Evolutionary conservation across 2,797 vertebrate species (phyloP).

Genomic region (Xenentodon cancila): DNA sequence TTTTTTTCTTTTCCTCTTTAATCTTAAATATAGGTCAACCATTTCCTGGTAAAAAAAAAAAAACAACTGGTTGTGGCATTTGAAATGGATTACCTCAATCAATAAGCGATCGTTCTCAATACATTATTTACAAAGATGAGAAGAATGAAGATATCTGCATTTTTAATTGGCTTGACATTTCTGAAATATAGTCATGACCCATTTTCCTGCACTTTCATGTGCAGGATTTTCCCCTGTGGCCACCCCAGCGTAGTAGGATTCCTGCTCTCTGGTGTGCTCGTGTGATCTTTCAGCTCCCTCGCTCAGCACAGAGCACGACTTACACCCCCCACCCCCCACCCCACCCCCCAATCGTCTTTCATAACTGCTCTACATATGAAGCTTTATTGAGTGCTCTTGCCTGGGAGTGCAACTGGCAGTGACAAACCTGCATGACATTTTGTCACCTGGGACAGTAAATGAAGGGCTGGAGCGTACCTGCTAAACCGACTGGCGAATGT

Average conservation of each 20-base stretch:
- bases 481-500: slow-evolving; percentile 54
- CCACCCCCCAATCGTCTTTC: slow-evolving; percentile 52
- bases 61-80: slow-evolving; percentile 76
- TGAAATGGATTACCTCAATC: slow-evolving; percentile 78
- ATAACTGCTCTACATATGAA: slow-evolving; percentile 75
- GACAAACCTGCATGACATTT: slow-evolving; percentile 65
- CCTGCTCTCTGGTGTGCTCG: slow-evolving; percentile 44
- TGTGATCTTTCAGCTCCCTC: slow-evolving; percentile 72
- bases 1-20: no score
- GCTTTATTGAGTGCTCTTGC: slow-evolving; percentile 41
- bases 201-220: slow-evolving; percentile 71
- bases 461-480: slow-evolving; percentile 53
- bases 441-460: slow-evolving; percentile 49
- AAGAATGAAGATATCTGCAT: slow-evolving; percentile 59
- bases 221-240: slow-evolving; percentile 66
- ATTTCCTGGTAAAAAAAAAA: slow-evolving; percentile 59
- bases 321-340: neutral
- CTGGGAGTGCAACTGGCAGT: slow-evolving; percentile 65
- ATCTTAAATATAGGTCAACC: slow-evolving; percentile 29
- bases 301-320: slow-evolving; percentile 32
- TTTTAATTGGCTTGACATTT: slow-evolving; percentile 71
- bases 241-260: slow-evolving; percentile 60
- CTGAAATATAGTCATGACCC: slow-evolving; percentile 75
- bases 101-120: slow-evolving; percentile 82
- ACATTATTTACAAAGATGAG: slow-evolving; percentile 80